Percentiles rank a stretch among this genome's conserved stretches.
phyloP scores from a whole-genome alignment of 1,140 invertebrate genomes.

The Myzus persicae region DNA sequence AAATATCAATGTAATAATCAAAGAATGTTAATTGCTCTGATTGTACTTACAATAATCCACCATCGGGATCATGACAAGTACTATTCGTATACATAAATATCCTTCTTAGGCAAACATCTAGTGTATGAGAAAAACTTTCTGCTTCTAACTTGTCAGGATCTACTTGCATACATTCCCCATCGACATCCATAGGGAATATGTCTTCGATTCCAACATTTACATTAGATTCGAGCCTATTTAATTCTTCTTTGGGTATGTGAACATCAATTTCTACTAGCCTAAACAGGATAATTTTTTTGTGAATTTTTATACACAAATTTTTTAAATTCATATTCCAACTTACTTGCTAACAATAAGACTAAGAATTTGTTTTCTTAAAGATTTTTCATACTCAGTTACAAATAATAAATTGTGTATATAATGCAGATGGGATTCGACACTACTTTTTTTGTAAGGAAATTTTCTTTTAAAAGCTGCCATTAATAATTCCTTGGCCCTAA shows the following conservation, averaged over 20 bases:
- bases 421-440: conserved; percentile 68
- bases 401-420: conserved; percentile 74
- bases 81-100: conserved; percentile 70
- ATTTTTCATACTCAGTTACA: conserved; percentile 72
- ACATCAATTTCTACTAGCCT: conserved; percentile 69
- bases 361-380: conserved; percentile 70
- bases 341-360: conserved; percentile 75
- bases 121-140: conserved; percentile 66
- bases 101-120: conserved; percentile 73
- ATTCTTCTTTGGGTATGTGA: conserved; percentile 69
- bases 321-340: conserved; percentile 59
- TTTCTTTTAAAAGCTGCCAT: conserved; percentile 66
- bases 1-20: neutral
- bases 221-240: conserved; percentile 65
- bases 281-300: neutral
- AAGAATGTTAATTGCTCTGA: neutral
- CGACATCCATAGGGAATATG: conserved; percentile 68
- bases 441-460: conserved; percentile 74
- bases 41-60: conserved; percentile 60
- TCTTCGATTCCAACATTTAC: conserved; percentile 64
- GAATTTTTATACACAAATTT: neutral
- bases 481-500: conserved; percentile 69
- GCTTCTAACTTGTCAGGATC: conserved; percentile 65
- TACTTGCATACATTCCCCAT: conserved; percentile 64
- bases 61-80: conserved; percentile 63